Base-by-base conservation (phyloP, 2,797 vertebrate species). In the Gephyroberyx darwinii region DNA sequence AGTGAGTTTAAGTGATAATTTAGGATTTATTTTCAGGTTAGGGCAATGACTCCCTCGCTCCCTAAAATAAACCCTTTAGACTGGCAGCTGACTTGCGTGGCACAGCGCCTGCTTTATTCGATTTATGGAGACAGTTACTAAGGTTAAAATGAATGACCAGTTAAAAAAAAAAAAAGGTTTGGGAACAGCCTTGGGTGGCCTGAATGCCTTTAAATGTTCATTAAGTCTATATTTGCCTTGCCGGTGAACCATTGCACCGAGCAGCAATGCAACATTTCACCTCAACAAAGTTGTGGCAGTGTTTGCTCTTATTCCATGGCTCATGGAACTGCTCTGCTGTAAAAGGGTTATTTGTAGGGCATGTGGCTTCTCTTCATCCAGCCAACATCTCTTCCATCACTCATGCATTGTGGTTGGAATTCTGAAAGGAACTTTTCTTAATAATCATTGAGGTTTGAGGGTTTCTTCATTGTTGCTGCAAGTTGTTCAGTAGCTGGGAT, bases 321-420 rank as follows among this genome's bases (percentile, higher is more conserved):
- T 86, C 55, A 74, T 78, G 77, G 75, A 87, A 77, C 59, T 47
- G 30, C 71, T 84, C 22, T 55, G 65, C 69, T 54, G 56, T 82
- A 83, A 88, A 86, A 37, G 54, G 50, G 74, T 81, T 83, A 79
- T 77, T 83, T 86, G 77, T 75, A 74, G 78, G 64, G 70, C 69
- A 61, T 86, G 77, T 75, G 81, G 78, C 70, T 58, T 83, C 63
- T 73, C 77, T 66, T 88, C 78, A 77, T 81, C 67, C 57, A 69
- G 47, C 69, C 62, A 33, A 67, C 55, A 61, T 66, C 63, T 57
- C 74, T 84, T 83, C 84, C 61, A 83, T 80, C 62, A 68, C 22
- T 60, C 22, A 20, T 69, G 66, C 41, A 74, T 58, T 69, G 69
- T 77, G 82, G 87, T 82, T 87, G 76, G 17, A 66, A 75, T 55